These are phyloP conservation scores for Podarcis cretensis DNA, from an alignment of 2,113 vertebrate species.

Conservation along the genomic window DNA sequence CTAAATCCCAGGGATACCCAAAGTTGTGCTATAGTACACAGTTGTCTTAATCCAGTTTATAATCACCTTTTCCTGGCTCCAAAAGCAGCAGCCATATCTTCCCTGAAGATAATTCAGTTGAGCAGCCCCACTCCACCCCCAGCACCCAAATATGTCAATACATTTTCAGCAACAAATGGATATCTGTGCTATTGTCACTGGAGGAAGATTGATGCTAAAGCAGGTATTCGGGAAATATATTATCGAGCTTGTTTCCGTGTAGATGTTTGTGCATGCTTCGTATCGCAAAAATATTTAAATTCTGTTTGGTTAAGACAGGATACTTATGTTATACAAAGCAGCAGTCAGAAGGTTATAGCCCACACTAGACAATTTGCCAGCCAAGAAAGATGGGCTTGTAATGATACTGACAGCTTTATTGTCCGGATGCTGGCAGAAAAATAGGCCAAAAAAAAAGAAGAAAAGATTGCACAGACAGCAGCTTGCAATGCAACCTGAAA, in stretches of 20 bases:
- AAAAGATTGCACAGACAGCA: conserved; percentile 74
- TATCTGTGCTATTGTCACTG: conserved; percentile 48
- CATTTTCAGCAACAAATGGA: conserved; percentile 56
- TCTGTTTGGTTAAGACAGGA: conserved; percentile 70
- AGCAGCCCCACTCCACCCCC: conserved; percentile 51
- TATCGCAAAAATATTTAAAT: conserved; percentile 75
- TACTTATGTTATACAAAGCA: conserved; percentile 67
- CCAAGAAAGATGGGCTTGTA: conserved; percentile 76
- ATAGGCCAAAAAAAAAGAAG: conserved; percentile 60
- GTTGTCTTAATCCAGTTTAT: conserved; percentile 64
- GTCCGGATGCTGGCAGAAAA: conserved; percentile 76
- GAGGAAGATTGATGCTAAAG: conserved; percentile 52
- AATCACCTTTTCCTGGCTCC: conserved; percentile 58
- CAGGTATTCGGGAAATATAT: conserved; percentile 60
- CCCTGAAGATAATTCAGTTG: conserved; percentile 55
- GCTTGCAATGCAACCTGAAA: conserved; percentile 69
- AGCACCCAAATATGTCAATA: conserved; percentile 52
- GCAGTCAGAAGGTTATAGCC: conserved; percentile 74
- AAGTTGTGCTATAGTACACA: conserved; percentile 58
- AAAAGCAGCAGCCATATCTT: conserved; percentile 49
- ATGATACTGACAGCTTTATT: conserved; percentile 80
- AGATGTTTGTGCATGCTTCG: conserved; percentile 58
- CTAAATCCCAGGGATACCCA: conserved; percentile 74
- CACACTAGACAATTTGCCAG: conserved; percentile 75
- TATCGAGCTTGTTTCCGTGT: conserved; percentile 54